A percentile compares a stretch with the other conserved stretches of the same genome.
Conservation (phyloP, 2,888 invertebrate species). For the Tachystola acroxantha region DNA sequence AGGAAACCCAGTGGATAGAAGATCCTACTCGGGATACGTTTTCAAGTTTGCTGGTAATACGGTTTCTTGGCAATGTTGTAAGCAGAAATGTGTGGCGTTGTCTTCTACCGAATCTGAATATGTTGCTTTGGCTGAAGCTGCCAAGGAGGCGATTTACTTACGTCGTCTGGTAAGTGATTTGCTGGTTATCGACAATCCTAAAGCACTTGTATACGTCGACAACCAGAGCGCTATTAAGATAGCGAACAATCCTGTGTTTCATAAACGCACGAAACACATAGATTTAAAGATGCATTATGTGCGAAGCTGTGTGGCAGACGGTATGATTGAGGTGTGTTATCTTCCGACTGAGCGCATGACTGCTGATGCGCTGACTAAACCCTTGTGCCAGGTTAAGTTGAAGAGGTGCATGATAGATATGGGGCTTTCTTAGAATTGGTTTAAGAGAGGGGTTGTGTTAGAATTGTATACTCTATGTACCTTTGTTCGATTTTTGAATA, state of each 20-base stretch:
- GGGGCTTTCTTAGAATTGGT: too few relatives aligned
- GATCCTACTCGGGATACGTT: constrained; percentile 1
- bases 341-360: too few relatives aligned
- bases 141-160: constrained; percentile 5
- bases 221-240: constrained; percentile 1
- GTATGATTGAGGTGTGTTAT: too few relatives aligned
- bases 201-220: background rate
- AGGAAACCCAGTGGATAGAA: too few relatives aligned
- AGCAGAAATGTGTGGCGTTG: constrained; percentile 4
- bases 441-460: too few relatives aligned
- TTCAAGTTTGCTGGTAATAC: constrained; percentile 1
- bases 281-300: background rate
- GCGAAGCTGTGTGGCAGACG: too few relatives aligned
- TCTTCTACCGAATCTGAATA: constrained; percentile 9
- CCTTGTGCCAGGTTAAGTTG: too few relatives aligned
- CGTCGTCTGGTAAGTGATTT: background rate
- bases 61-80: constrained; percentile 5
- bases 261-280: constrained; percentile 1
- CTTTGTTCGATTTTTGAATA: too few relatives aligned
- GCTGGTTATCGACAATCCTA: background rate
- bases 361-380: too few relatives aligned
- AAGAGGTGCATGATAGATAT: too few relatives aligned
- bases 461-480: too few relatives aligned
- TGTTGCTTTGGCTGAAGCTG: constrained; percentile 2
- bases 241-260: background rate